Evolutionary conservation across 2,888 invertebrate genomes (phyloP).

Genomic region (Melanostoma mellinum): DNA sequence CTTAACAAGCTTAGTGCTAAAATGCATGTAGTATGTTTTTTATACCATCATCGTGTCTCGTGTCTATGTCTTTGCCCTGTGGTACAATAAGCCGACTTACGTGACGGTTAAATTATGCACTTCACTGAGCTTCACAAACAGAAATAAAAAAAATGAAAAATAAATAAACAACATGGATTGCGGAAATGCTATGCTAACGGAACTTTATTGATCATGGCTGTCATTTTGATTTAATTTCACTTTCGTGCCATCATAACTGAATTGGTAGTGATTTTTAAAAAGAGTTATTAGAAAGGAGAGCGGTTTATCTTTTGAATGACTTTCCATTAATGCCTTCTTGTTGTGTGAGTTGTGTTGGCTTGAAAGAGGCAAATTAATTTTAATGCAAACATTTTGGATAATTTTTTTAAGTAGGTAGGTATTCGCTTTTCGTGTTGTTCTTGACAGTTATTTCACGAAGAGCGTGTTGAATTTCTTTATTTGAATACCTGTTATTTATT

Average conservation of each 20-base stretch:
- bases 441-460: too few relatives aligned
- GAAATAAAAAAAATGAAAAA: background rate
- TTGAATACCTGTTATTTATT: too few relatives aligned
- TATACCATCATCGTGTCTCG: too few relatives aligned
- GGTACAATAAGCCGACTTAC: background rate
- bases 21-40: too few relatives aligned
- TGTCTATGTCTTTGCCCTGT: too few relatives aligned
- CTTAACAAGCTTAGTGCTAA: too few relatives aligned
- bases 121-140: constrained; percentile 5
- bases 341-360: background rate
- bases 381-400: constrained; percentile 2
- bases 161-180: constrained; percentile 7
- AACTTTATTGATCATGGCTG: constrained; percentile 39
- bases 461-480: too few relatives aligned
- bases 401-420: background rate
- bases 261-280: background rate
- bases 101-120: constrained; percentile 31
- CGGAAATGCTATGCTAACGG: constrained; percentile 25
- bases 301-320: constrained; percentile 10
- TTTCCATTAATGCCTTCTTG: constrained; percentile 13
- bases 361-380: background rate
- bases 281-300: constrained; percentile 33
- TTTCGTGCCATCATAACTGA: constrained; percentile 22
- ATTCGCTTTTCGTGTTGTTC: background rate
- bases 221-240: constrained; percentile 38